Base-by-base conservation (phyloP, 1,140 invertebrate species). In the Leptonema lineaticorne region DNA sequence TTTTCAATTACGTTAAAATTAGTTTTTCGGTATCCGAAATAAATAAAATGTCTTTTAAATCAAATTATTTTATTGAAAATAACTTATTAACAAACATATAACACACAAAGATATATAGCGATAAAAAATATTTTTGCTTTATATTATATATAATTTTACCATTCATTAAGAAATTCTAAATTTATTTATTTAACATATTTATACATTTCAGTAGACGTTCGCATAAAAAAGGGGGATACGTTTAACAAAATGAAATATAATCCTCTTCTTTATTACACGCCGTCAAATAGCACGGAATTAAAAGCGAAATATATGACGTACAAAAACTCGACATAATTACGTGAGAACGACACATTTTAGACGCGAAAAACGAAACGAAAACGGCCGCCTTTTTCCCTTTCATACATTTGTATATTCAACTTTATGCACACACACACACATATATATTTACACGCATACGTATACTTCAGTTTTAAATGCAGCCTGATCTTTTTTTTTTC, bases 311-410 rank as follows among this genome's bases (percentile, higher is more conserved):
- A 41, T 41, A 41, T 16, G 37, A 41, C 37, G 37, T 20, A 48
- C 28, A 16, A 45, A 45, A 62, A 62, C 33, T 62, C 26, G 30
- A 62, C 11, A 53, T 68, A 50, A 68, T 68, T 53, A 68, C 67
- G 67, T 68, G 67, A 59, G 58, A 68, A 68, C 59, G 67, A 68
- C 67, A 68, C 67, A 68, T 68, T 68, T 37, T 63, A 8, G 20
- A 24, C 50, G 63, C 26, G 37, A 60, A 70, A 66, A 63, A 45
- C 63, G 64, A 46, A 64, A 70, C 69, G 69, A 70, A 70, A n/a
- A n/a, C n/a, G n/a, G n/a, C n/a, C n/a, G n/a, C n/a, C n/a, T n/a
- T n/a, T n/a, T n/a, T n/a, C n/a, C n/a, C n/a, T n/a, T n/a, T n/a
- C n/a, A n/a, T n/a, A n/a, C n/a, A n/a, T n/a, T n/a, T n/a, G n/a